Percentiles rank a stretch among this genome's conserved stretches.
Evolutionary conservation across 2,888 invertebrate genomes (phyloP).

Genomic region (Pteria penguin): DNA sequence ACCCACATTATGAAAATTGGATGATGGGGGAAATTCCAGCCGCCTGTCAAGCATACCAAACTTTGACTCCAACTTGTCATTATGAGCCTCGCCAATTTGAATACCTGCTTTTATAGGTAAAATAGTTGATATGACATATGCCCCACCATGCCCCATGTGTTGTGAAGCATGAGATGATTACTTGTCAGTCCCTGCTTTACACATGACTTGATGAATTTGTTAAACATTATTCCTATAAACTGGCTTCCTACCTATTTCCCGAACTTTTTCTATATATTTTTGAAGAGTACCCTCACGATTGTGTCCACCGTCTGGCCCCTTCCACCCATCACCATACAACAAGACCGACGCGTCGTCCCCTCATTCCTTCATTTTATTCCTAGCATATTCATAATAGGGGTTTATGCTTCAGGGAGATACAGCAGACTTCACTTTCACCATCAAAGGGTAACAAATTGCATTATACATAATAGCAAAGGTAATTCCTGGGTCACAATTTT

Average conservation of each 20-base stretch:
- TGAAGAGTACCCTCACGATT: not conserved
- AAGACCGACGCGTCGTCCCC: not conserved
- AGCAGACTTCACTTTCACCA: conserved; percentile 9
- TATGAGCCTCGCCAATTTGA: conserved; percentile 10
- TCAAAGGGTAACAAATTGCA: conserved; percentile 2
- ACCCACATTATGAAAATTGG: not conserved
- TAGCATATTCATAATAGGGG: not conserved
- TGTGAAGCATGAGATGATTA: conserved; percentile 4
- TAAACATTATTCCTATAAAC: not conserved
- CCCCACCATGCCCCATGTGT: conserved; percentile 8
- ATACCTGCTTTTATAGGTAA: not conserved
- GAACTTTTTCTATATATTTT: conserved; percentile 12
- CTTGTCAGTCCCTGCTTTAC: conserved; percentile 17
- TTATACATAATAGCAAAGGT: conserved; percentile 14
- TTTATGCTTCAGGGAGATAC: conserved; percentile 4
- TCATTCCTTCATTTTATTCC: conserved; percentile 6
- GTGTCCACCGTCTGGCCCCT: not conserved
- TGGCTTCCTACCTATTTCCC: not conserved
- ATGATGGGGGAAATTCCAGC: conserved; percentile 16
- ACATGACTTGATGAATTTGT: conserved; percentile 14
- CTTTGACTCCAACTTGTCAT: conserved; percentile 12
- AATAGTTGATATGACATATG: not conserved
- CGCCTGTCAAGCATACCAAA: conserved; percentile 24
- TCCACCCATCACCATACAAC: conserved; percentile 10
- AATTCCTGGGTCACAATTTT: not conserved